These are phyloP conservation scores for Helostoma temminkii DNA, from an alignment of 2,797 vertebrate species.

Conservation along the genomic window DNA sequence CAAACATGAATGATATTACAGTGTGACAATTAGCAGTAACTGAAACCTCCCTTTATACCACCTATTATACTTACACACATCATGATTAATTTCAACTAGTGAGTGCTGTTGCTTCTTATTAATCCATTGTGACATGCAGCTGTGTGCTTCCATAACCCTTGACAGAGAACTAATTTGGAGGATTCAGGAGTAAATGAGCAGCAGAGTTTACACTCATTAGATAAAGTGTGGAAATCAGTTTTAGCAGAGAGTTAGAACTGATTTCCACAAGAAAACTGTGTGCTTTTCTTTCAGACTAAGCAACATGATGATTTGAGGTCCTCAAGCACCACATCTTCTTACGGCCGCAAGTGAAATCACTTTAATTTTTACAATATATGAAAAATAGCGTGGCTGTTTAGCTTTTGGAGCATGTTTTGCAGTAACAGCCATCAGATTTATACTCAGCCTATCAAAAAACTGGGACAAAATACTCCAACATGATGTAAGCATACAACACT, in stretches of 20 bases:
- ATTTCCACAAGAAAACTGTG: conserved; percentile 11
- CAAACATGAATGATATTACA: neutral
- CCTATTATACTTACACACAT: neutral
- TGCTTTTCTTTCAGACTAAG: conserved; percentile 48
- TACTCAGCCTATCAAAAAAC: conserved; percentile 14
- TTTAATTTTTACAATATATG: conserved; percentile 37
- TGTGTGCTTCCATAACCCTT: conserved; percentile 7
- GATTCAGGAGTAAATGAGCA: conserved; percentile 24
- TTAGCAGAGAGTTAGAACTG: conserved; percentile 45
- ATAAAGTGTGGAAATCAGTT: conserved; percentile 39
- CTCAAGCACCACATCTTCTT: conserved; percentile 27
- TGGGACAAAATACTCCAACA: conserved; percentile 15
- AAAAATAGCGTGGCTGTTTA: conserved; percentile 37
- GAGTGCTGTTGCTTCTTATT: neutral
- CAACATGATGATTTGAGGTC: conserved; percentile 35
- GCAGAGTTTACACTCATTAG: conserved; percentile 40
- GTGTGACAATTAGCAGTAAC: neutral
- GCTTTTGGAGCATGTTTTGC: conserved; percentile 28
- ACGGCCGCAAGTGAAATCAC: conserved; percentile 51
- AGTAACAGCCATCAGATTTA: conserved; percentile 35
- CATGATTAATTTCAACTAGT: neutral
- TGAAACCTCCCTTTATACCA: neutral
- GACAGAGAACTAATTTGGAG: conserved; percentile 23
- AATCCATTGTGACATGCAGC: neutral
- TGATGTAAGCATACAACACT: conserved; percentile 20